Base-by-base conservation (phyloP, 2,113 vertebrate genomes). In the Tyrannus savana region DNA sequence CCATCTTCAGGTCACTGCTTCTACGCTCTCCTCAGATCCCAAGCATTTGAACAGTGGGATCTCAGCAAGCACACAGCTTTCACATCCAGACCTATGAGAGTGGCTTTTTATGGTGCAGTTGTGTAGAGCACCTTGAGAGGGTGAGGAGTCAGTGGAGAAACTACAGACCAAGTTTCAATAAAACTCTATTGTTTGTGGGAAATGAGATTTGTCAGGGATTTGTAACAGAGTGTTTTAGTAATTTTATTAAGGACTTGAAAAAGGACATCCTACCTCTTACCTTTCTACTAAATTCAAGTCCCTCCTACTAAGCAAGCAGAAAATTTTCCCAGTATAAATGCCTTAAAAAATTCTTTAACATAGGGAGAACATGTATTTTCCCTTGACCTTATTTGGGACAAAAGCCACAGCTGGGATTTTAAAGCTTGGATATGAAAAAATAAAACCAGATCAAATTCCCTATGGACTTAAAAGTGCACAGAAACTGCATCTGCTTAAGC, bases 401-500 rank as follows among this genome's bases (percentile, higher is more conserved):
- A 56, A 41, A 64, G 73, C 35, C 80, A 74, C 79, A 94, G 42
- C 56, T 96, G 63, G 42, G 22, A 21, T 90, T 82, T 94, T 85
- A 66, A 79, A 88, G 35, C 15, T 53, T 79, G 33, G 16, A 31
- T 73, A n/a, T 47, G 50, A 62, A 91, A 95, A 90, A 93, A 83
- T 30, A 44, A 66, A 81, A 79, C 37, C 6, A 18, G 9, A 69
- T 72, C 9, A 4, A 93, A 94, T 83, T 94, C 91, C 63, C 59
- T 52, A 4, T 24, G 79, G 87, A 63, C 62, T 33, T 68, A 35
- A 62, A 91, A 95, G 39, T 22, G 30, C 63, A 47, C 39, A 95
- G 77, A 85, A 85, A 79, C 19, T 25, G n/a, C 71, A 78, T 93
- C 84, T 93, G 87, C 55, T 85, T 67, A 91, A 91, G 50, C 55